A percentile compares a stretch with the other conserved stretches of the same genome.
These are phyloP conservation scores for Hecatera dysodea DNA, from an alignment of 2,888 invertebrate species.

Conservation along the genomic window DNA sequence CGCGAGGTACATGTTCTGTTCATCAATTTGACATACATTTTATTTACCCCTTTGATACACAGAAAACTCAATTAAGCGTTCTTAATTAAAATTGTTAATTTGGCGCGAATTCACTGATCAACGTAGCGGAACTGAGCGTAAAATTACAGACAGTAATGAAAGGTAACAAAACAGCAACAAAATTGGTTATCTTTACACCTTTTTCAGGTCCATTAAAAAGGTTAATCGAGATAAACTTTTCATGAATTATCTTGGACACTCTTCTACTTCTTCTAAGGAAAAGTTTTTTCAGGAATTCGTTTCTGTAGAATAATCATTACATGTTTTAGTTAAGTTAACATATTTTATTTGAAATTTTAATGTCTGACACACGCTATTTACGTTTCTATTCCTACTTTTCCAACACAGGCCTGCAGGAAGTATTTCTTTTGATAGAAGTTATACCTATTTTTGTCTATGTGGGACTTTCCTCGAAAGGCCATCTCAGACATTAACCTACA, in stretches of 20 bases:
- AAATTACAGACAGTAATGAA: constrained; percentile 16
- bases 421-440: too few species aligned
- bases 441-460: too few species aligned
- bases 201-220: not conserved
- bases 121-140: not conserved
- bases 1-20: not conserved
- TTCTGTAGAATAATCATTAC: too few species aligned
- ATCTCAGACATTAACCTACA: too few species aligned
- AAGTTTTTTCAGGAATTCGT: too few species aligned
- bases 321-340: too few species aligned
- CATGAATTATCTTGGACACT: not conserved
- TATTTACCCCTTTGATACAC: constrained; percentile 37
- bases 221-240: not conserved
- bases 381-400: too few species aligned
- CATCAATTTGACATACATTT: constrained; percentile 25
- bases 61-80: constrained; percentile 38
- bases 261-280: too few species aligned
- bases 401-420: too few species aligned
- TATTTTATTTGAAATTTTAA: too few species aligned
- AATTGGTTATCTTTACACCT: not conserved
- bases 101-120: constrained; percentile 12
- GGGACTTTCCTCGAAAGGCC: too few species aligned
- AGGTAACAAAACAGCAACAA: not conserved
- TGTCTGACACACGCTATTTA: too few species aligned
- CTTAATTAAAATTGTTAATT: constrained; percentile 55